Evolutionary conservation across 2,797 vertebrate genomes (phyloP).

Genomic region (Rhinatrema bivittatum): DNA sequence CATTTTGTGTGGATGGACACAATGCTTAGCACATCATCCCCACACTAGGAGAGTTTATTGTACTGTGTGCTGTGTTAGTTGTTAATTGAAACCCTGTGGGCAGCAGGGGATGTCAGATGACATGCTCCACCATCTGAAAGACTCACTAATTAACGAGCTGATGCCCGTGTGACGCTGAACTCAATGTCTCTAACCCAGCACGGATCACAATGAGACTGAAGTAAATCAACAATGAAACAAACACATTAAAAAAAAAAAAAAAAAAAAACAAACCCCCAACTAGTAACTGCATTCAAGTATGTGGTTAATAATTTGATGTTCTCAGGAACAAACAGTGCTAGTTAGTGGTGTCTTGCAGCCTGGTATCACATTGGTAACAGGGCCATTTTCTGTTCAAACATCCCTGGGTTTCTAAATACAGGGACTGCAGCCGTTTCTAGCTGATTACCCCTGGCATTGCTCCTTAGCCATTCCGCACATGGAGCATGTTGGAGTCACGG

Average conservation of each 20-base stretch:
- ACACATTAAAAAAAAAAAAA: not conserved
- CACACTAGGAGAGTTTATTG: slow-evolving; percentile 1
- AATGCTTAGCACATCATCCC: too few species aligned
- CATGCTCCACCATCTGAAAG: not conserved
- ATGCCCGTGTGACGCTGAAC: not conserved
- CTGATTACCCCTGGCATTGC: not conserved
- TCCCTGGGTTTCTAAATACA: too few species aligned
- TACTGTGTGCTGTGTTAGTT: slow-evolving; percentile 2
- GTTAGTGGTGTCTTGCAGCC: too few species aligned
- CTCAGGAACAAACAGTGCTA: too few species aligned
- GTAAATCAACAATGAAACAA: not conserved
- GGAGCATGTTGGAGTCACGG: slow-evolving; percentile 2
- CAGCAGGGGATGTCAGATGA: not conserved
- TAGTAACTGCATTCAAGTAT: too few species aligned
- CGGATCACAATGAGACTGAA: not conserved
- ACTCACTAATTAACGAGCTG: slow-evolving; percentile 2
- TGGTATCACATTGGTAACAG: too few species aligned
- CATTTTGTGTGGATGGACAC: too few species aligned
- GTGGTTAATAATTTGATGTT: too few species aligned
- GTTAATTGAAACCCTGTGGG: slow-evolving; percentile 2
- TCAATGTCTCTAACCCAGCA: not conserved
- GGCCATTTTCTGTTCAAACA: too few species aligned
- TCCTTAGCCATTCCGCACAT: not conserved
- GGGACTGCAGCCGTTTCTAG: not conserved
- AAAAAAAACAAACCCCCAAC: too few species aligned